These are phyloP conservation scores for Amphiprion clarkii DNA, from an alignment of 2,797 vertebrate species.

Conservation along the genomic window DNA sequence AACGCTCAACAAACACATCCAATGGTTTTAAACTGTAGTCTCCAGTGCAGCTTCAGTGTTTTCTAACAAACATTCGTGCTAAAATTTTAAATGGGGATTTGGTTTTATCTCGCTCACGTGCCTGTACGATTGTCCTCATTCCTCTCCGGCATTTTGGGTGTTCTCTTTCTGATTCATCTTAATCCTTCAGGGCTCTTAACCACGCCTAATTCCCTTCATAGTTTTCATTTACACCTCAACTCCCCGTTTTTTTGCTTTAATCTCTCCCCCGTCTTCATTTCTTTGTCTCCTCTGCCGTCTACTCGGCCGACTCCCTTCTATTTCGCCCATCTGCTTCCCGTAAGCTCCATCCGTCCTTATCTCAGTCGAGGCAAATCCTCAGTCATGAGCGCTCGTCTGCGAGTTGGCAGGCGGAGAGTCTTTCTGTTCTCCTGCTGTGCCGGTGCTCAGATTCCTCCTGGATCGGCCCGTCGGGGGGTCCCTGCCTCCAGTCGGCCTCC, in stretches of 20 bases:
- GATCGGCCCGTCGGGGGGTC: slow-evolving; percentile 35
- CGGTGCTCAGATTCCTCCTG: slow-evolving; percentile 27
- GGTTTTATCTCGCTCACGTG: slow-evolving; percentile 8
- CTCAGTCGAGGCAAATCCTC: slow-evolving; percentile 60
- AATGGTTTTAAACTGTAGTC: not conserved
- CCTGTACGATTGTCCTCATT: slow-evolving; percentile 26
- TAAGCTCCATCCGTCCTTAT: slow-evolving; percentile 48
- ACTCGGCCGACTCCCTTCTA: slow-evolving; percentile 18
- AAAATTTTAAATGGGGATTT: slow-evolving; percentile 17
- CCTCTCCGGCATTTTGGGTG: slow-evolving; percentile 17
- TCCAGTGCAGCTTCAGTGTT: not conserved
- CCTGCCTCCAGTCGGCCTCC: slow-evolving; percentile 9
- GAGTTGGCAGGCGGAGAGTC: slow-evolving; percentile 42
- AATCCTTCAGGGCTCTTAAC: slow-evolving; percentile 66
- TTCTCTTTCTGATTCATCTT: slow-evolving; percentile 47
- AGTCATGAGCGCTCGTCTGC: slow-evolving; percentile 54
- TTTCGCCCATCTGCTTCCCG: slow-evolving; percentile 32
- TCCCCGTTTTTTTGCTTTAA: slow-evolving; percentile 32
- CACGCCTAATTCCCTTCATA: slow-evolving; percentile 55
- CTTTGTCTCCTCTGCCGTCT: slow-evolving; percentile 28
- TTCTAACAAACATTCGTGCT: slow-evolving; percentile 1
- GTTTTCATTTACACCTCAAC: slow-evolving; percentile 59
- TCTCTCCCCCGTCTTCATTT: slow-evolving; percentile 45
- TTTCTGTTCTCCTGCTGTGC: slow-evolving; percentile 31
- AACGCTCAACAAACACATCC: not conserved